A percentile compares a stretch with the other conserved stretches of the same genome.
Evolutionary conservation across 2,888 invertebrate species (phyloP).

Genomic region (Galerucella nymphaeae): DNA sequence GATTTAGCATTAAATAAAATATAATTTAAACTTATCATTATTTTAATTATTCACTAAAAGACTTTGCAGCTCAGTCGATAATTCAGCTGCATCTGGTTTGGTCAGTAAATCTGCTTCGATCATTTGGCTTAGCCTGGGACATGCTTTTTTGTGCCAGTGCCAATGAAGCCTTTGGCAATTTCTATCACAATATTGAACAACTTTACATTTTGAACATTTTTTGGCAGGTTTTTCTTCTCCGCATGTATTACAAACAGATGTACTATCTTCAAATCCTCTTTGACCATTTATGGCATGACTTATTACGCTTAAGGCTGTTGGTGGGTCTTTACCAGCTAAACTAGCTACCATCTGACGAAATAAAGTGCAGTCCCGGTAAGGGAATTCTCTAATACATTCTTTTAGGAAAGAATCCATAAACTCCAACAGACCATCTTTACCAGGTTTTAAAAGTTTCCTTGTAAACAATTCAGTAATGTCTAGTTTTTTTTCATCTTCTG

Average conservation of each 20-base stretch:
- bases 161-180: slow-evolving; percentile 95
- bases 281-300: slow-evolving; percentile 89
- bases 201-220: slow-evolving; percentile 95
- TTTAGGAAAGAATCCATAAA: slow-evolving; percentile 81
- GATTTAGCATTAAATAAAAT: slow-evolving; percentile 24
- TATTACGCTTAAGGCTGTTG: slow-evolving; percentile 77
- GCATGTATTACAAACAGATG: slow-evolving; percentile 84
- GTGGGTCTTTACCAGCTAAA: slow-evolving; percentile 79
- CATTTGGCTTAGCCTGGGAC: slow-evolving; percentile 70
- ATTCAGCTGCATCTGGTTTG: slow-evolving; percentile 52
- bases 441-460: slow-evolving; percentile 80
- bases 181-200: slow-evolving; percentile 92
- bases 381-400: slow-evolving; percentile 90
- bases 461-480: slow-evolving; percentile 81
- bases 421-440: slow-evolving; percentile 73
- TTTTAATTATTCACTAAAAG: slow-evolving; percentile 50
- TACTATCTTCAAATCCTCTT: slow-evolving; percentile 77
- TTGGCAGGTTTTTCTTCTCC: slow-evolving; percentile 90
- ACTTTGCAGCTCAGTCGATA: slow-evolving; percentile 57
- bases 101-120: slow-evolving; percentile 40
- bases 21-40: slow-evolving; percentile 5
- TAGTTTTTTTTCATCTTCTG: slow-evolving; percentile 68
- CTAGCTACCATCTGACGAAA: slow-evolving; percentile 87
- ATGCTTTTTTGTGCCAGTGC: slow-evolving; percentile 91
- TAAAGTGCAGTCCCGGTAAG: slow-evolving; percentile 88